Conservation (phyloP, 64 coral and sea anemone genomes). For the Porites australiensis region DNA sequence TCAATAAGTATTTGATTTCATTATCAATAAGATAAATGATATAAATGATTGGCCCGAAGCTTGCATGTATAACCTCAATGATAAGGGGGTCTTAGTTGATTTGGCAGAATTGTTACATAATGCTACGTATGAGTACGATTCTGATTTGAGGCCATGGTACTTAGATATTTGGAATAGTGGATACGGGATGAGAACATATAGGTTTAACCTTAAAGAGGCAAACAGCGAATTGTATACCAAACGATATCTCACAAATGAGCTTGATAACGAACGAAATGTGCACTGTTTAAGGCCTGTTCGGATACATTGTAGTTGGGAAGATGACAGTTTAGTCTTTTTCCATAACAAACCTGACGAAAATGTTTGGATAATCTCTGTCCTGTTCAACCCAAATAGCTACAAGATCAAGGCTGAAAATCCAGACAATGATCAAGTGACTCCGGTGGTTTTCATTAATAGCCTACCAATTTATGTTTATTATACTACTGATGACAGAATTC, state of each 20-base stretch:
- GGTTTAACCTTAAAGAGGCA: not conserved
- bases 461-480: not conserved
- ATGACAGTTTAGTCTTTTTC: too few relatives aligned
- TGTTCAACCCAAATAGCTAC: constrained; percentile 4
- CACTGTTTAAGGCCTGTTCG: not conserved
- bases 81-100: not conserved
- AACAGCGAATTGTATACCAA: not conserved
- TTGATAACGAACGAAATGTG: not conserved
- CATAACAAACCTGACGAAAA: not conserved
- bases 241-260: not conserved
- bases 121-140: not conserved
- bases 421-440: not conserved
- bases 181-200: not conserved
- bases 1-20: constrained; percentile 15
- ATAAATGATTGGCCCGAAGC: constrained; percentile 21
- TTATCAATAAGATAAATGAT: constrained; percentile 23
- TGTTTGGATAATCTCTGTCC: constrained; percentile 28
- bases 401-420: not conserved
- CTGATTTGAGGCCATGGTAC: not conserved
- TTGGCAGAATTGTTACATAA: not conserved
- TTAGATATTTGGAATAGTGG: not conserved
- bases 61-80: not conserved
- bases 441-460: not conserved
- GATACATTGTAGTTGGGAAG: not conserved
- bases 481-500: not conserved